Base-by-base conservation (phyloP, 2,888 invertebrate genomes). In the Philereme vetulata region DNA sequence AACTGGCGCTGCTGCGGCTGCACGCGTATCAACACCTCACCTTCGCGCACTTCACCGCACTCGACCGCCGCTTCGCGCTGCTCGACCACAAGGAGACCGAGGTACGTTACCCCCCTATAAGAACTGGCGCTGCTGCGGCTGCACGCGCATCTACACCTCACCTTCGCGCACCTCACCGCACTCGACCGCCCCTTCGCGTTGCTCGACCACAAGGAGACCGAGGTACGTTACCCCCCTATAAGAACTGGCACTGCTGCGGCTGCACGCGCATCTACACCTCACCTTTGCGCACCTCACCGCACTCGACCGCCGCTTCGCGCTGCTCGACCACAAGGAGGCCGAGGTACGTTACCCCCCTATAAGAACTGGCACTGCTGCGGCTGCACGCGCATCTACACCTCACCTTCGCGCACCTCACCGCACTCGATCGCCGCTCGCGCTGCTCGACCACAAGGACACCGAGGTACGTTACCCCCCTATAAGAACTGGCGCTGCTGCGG, bases 21-120 rank as follows among this genome's bases (percentile, higher is more conserved):
- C 98, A 98, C 93, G 96, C 97, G 85, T 98, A 99, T 93, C 95
- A 98, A 90, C 98, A 99, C 94, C 96, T 98, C 93, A 97, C 99
- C 78, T 98, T 98, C 94, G 97, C 97, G 91, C 98, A 99, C 93
- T 95, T 99, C 90, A 97, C 97, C 81, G 96, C 95, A 81, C 92
- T 96, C 21, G 21, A 21, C 21, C 21, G 21, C 21, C 21, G 2
- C 21, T 21, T 1, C 21, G 21, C 21, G 86, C 94, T 98, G 85
- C 96, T 98, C 80, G 98, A 98, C 86, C 95, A 96, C 83, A 98
- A 98, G 94, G 98, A 99, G 93, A 97, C 98, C 21, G 21, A 21
- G 21, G 90, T 98, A 98, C 94, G 98, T 98, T 88, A 96, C 97
- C 93, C 99, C 99, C 95, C 98, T 98, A 94, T 95, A 97, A 92